Evolutionary conservation across 2,797 vertebrate genomes (phyloP), one percentile per base, ranked within the genome.

Genomic region (Enteromius unitaeniatus): DNA sequence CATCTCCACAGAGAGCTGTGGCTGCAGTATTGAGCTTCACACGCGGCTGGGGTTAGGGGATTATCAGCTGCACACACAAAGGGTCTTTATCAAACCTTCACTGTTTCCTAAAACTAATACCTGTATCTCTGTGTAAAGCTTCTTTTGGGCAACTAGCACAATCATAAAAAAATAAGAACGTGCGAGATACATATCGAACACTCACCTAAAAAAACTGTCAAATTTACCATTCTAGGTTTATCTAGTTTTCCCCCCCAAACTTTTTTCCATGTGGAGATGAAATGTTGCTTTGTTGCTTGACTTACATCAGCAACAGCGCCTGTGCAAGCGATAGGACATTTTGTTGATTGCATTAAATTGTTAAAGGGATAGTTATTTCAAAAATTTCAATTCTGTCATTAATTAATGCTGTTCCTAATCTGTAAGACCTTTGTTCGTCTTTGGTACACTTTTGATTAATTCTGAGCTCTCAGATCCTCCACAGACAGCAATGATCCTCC

Each of bases 1-100:
- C 62, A 64, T 64, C 62, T 64, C 62, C 90, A 65, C 86, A 77
- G 92, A 92, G 92, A 86, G 88, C 51, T 81, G 37, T 40, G 82
- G 83, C 82, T 87, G 60, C 72, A 51, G 14, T 55, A 67, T 79
- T 78, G 14, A 65, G 58, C 58, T 84, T 62, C 85, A 47, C 28
- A 19, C 68, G 77, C 14, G 77, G 83, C 81, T 60, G 87, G 26
- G 76, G n/a, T 23, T 64, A n/a, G 77, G 67, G 74, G 75, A 40
- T 55, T 31, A 64, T 72, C 23, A 42, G 73, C 64, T 62, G 11
- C 78, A 26, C 19, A 78, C 67, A 75, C 82, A 65, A 15, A 28
- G 67, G 51, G 42, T 17, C 55, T 82, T 86, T 62, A 76, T 78
- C 79, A 40, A 45, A 64, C 17, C 53, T 67, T 81, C 53, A 47